Conservation (phyloP, 2,888 invertebrate species). For the Cephus spinipes region DNA sequence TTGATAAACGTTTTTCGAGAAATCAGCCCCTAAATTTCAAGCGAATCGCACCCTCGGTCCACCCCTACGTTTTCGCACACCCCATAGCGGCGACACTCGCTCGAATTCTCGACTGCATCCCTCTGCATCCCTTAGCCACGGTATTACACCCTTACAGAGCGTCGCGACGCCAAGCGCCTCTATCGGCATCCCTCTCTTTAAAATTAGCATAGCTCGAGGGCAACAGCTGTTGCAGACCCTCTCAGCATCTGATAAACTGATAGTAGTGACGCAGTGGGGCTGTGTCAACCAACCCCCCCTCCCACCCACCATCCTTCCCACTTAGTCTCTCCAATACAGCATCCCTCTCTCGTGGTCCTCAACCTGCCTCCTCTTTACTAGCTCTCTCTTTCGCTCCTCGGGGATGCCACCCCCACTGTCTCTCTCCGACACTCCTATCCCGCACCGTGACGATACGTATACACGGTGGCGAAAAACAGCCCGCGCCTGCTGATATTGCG, state of each 20-base stretch:
- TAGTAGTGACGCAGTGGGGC: slow-evolving; percentile 51
- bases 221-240: slow-evolving; percentile 58
- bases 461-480: slow-evolving; percentile 1
- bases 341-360: background rate
- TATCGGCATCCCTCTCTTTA: slow-evolving; percentile 28
- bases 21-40: slow-evolving; percentile 31
- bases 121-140: slow-evolving; percentile 2
- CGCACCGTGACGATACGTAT: background rate
- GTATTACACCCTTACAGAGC: slow-evolving; percentile 14
- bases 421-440: slow-evolving; percentile 1
- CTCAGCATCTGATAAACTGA: slow-evolving; percentile 62
- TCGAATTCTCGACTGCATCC: too few relatives aligned
- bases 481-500: slow-evolving; percentile 43
- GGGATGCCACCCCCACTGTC: background rate
- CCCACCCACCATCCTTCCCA: too few relatives aligned
- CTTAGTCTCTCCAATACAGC: slow-evolving; percentile 23
- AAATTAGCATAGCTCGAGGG: slow-evolving; percentile 61
- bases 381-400: slow-evolving; percentile 14
- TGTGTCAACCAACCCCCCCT: slow-evolving; percentile 13
- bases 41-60: slow-evolving; percentile 17
- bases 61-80: background rate
- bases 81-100: too few relatives aligned
- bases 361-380: slow-evolving; percentile 10
- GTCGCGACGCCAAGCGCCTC: slow-evolving; percentile 16
- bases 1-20: slow-evolving; percentile 47